Base-by-base conservation (phyloP, 2,888 invertebrate species). In the Hirtodrosophila trivittata region DNA sequence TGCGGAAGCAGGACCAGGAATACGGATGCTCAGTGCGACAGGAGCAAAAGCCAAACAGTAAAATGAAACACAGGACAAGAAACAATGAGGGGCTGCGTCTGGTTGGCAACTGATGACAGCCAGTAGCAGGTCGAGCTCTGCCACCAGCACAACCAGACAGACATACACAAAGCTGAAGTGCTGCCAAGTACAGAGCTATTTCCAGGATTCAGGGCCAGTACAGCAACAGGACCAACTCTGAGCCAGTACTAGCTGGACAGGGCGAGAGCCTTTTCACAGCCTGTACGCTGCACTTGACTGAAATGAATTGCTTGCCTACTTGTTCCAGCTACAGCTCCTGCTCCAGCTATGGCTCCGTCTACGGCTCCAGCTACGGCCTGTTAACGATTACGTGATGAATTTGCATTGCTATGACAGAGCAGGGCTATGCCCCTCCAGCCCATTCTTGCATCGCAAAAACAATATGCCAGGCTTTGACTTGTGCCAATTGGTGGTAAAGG, bases 361-460 rank as follows among this genome's bases (percentile, higher is more conserved):
- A 12, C 21, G 4, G 12, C 6, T 5, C 5, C 33, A 25, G 35
- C 35, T 55, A 59, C 41, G 74, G 82, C 74, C 75, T 77, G 75
- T 77, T 76, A 77, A 78, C 77, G 77, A 77, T 77, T 78, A 77
- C 77, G 83, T 77, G 77, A 77, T 77, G 83, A 77, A 77, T 77
- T 77, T 77, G 77, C 77, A 77, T 77, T 82, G 77, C 77, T 74
- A 77, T 81, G 73, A 72, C 65, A 69, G 68, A 38, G 59, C 35
- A 25, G 42, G 13, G 38, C 41, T 42, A 37, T 55, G 37, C 51
- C 46, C 50, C 42, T 32, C 6, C 5, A 6, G 13, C 30, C 21
- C 28, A 32, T 16, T 6, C 10, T 32, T 30, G 2, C 10, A n/a
- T 21, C 12, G 39, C 37, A 45, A 41, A 66, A 75, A 81, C 75